Conservation (phyloP, 2,888 invertebrate species). For the Thyatira batis region DNA sequence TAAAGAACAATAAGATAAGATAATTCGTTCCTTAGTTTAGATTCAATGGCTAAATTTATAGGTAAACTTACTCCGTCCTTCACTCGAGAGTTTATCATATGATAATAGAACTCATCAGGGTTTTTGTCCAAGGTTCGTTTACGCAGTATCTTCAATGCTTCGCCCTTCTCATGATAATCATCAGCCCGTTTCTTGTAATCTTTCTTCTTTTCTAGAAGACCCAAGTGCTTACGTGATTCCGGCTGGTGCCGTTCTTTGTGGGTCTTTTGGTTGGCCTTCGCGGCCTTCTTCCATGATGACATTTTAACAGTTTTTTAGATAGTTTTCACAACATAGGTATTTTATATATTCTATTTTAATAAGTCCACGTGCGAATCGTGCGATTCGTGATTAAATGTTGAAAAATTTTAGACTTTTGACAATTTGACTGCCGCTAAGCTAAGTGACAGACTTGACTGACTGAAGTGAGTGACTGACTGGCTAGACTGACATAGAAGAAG, state of each 20-base stretch:
- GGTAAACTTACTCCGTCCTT: conserved; percentile 78
- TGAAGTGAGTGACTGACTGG: too few relatives aligned
- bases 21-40: not conserved
- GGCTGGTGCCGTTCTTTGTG: conserved; percentile 94
- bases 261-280: conserved; percentile 91
- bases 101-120: conserved; percentile 99
- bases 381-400: too few relatives aligned
- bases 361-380: too few relatives aligned
- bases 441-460: too few relatives aligned
- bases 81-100: conserved; percentile 95
- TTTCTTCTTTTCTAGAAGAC: conserved; percentile 93
- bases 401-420: too few relatives aligned
- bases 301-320: conserved; percentile 69
- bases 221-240: conserved; percentile 88
- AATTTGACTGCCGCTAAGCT: too few relatives aligned
- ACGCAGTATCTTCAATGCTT: conserved; percentile 89
- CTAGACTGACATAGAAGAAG: too few relatives aligned
- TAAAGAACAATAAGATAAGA: too few relatives aligned
- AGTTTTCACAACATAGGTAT: too few relatives aligned
- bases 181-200: conserved; percentile 91
- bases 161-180: conserved; percentile 91
- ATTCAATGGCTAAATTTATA: not conserved
- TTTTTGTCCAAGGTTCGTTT: conserved; percentile 95
- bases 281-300: conserved; percentile 95
- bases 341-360: too few relatives aligned